A percentile compares a stretch with the other conserved stretches of the same genome.
Evolutionary conservation across 2,113 vertebrate species (phyloP).

Genomic region (Columba janthina): DNA sequence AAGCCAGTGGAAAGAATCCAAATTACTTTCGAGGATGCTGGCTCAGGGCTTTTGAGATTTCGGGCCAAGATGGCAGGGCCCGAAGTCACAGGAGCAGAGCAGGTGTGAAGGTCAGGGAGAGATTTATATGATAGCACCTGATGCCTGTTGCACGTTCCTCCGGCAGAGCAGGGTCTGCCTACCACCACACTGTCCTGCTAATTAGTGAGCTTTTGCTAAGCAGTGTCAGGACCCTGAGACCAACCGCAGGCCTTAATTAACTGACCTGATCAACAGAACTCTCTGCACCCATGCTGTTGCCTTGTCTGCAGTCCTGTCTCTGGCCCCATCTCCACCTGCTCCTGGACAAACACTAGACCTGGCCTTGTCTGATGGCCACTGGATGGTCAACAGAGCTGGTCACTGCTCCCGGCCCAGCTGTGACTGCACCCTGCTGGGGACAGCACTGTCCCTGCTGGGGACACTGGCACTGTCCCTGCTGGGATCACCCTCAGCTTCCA

Average conservation of each 20-base stretch:
- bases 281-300: not conserved
- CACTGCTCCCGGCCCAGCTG: not conserved
- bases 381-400: not conserved
- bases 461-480: accelerated
- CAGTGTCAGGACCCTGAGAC: not conserved
- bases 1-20: constrained; percentile 45
- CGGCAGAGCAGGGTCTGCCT: not conserved
- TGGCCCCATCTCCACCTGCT: not conserved
- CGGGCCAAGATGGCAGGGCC: not conserved
- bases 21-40: constrained; percentile 17
- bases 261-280: not conserved
- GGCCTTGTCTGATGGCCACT: not conserved
- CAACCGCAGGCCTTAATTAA: not conserved
- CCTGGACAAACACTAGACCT: not conserved
- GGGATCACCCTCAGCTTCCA: not conserved
- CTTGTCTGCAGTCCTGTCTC: not conserved
- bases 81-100: not conserved
- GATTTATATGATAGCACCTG: not conserved
- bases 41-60: constrained; percentile 4
- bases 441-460: accelerated
- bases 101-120: constrained; percentile 5
- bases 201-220: not conserved
- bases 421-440: not conserved
- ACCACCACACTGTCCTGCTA: accelerated
- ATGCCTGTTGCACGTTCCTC: not conserved